Conservation (phyloP, 1,140 invertebrate species). For the Camponotus pennsylvanicus region DNA sequence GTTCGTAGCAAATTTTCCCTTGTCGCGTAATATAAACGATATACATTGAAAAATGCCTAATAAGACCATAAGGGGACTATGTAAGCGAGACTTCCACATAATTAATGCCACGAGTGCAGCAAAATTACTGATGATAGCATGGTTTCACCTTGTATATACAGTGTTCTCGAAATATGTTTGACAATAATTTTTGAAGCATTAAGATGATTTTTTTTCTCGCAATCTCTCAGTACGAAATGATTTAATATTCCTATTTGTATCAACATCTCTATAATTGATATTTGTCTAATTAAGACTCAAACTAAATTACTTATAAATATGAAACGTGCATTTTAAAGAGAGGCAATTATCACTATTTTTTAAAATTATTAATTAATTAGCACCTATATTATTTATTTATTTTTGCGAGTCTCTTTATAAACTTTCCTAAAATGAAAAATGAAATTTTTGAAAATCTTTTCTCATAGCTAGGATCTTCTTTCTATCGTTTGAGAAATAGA, state of each 20-base stretch:
- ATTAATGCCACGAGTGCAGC: conserved; percentile 31
- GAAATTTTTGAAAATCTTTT: neutral
- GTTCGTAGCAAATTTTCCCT: neutral
- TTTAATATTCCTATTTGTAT: conserved; percentile 8
- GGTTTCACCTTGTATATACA: neutral
- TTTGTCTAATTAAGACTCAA: neutral
- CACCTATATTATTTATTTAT: neutral
- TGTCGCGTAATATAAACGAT: neutral
- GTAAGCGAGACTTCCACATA: conserved; percentile 20
- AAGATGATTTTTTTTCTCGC: neutral
- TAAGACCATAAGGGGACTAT: conserved; percentile 16
- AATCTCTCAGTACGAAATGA: neutral
- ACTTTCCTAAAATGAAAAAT: neutral
- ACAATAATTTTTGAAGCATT: neutral
- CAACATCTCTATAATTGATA: neutral
- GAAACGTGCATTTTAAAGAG: neutral
- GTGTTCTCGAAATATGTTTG: conserved; percentile 6
- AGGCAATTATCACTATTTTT: neutral
- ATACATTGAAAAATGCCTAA: conserved; percentile 16
- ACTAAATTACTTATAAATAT: neutral
- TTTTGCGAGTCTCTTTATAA: neutral
- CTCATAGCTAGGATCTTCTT: no score
- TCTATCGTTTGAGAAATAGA: neutral
- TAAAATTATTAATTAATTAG: neutral
- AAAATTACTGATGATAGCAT: conserved; percentile 32